phyloP scores from a whole-genome alignment of 2,888 invertebrate species.

The Branchipolynoe longqiensis region DNA sequence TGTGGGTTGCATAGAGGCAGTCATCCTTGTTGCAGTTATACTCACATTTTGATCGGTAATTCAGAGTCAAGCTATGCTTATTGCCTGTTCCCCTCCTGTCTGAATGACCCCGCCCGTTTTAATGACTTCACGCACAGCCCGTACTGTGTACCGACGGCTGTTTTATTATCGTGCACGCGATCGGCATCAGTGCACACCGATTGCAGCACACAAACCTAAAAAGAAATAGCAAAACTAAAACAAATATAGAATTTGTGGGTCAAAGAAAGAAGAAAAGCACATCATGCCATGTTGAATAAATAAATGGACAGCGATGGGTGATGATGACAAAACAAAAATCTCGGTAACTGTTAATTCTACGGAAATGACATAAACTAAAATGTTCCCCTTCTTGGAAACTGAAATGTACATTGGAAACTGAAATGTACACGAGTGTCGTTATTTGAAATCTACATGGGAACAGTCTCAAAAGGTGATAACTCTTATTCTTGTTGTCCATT shows the following conservation, averaged over 20 bases:
- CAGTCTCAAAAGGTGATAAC: neutral
- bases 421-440: too few species aligned
- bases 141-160: neutral
- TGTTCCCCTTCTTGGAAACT: neutral
- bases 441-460: too few species aligned
- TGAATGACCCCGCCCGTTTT: conserved; percentile 6
- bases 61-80: conserved; percentile 6
- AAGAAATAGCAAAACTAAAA: neutral
- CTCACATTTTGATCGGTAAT: too few species aligned
- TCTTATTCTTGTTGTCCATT: neutral
- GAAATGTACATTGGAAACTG: too few species aligned
- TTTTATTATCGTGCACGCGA: conserved; percentile 19
- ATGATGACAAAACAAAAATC: neutral
- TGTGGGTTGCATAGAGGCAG: too few species aligned
- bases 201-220: neutral
- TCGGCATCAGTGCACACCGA: conserved; percentile 36
- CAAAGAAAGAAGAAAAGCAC: neutral
- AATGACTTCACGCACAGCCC: conserved; percentile 31
- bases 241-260: neutral
- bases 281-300: neutral
- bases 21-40: too few species aligned
- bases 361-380: neutral
- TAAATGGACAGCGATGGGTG: neutral
- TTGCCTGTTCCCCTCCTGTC: neutral
- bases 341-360: neutral